phyloP scores from a whole-genome alignment of 2,888 invertebrate species.

The Zootermopsis nevadensis region DNA sequence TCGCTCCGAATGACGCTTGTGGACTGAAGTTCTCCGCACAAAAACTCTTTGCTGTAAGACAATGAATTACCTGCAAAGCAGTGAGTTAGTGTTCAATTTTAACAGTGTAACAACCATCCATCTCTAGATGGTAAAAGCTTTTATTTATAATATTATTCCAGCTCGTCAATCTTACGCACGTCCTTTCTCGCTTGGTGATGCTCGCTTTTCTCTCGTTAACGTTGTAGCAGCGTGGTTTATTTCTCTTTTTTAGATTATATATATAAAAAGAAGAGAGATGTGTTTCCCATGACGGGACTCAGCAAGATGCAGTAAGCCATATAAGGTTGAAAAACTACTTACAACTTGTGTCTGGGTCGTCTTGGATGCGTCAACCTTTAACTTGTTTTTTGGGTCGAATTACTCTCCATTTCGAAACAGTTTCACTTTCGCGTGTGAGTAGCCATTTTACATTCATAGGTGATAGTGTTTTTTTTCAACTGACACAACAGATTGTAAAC shows the following conservation, averaged over 20 bases:
- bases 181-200: not conserved
- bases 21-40: not conserved
- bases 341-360: slow-evolving; percentile 1
- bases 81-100: not conserved
- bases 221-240: not conserved
- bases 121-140: not conserved
- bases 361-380: not conserved
- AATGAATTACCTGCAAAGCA: not conserved
- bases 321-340: slow-evolving; percentile 18
- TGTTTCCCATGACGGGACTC: not conserved
- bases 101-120: not conserved
- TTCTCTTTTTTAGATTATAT: too few species aligned
- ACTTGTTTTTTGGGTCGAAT: not conserved
- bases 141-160: not conserved
- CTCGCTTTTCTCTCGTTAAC: slow-evolving; percentile 13
- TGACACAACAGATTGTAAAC: not conserved
- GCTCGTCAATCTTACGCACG: not conserved
- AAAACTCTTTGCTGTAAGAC: not conserved
- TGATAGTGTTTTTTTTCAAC: not conserved
- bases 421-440: not conserved
- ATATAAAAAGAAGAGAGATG: not conserved
- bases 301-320: not conserved
- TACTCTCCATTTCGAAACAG: not conserved
- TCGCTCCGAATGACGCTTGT: not conserved
- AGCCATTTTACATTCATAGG: not conserved